Evolutionary conservation across 2,113 vertebrate genomes (phyloP), one percentile per base, ranked within the genome.

Genomic region (Ophthalmolycus amberensis): DNA sequence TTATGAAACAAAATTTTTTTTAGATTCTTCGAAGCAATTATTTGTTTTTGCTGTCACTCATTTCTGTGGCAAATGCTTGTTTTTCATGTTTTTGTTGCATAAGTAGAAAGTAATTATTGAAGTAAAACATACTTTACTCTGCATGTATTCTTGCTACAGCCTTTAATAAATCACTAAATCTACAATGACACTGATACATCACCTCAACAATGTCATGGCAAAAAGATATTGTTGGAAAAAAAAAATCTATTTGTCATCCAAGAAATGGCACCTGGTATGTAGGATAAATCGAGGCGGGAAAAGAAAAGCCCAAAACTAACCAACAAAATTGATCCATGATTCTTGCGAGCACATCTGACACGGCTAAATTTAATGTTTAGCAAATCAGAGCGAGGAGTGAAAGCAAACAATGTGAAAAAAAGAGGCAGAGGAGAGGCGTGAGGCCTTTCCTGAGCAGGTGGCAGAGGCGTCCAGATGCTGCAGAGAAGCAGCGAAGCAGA

Each of bases 371-470:
- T 54, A 78, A 90, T 73, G 60, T 85, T 84, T 75, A 64, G 66
- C 63, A 72, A 80, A 88, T 66, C 63, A 71, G 25, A 22, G 38
- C 4, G 8, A 77, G 52, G 65, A 20, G 74, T 25, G 5, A 20
- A 86, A 80, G 85, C 85, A 86, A 86, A 88, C 70, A 59, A 58
- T 75, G 71, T 54, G 46, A 71, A 64, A 85, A 89, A 88, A 89
- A 59, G 14, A 84, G 74, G 75, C 80, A 84, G 82, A 67, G 83
- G 77, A 86, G 86, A 54, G 46, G 72, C 42, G 79, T 64, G 69
- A 81, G 82, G 80, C 70, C 85, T 63, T 52, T 80, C 44, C 62
- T 38, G 79, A 85, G 85, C 90, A 92, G 93, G 91, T 93, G 91
- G 89, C 63, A 8, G 64, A 82, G 76, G 25, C 25, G 38, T 83